Percentiles rank a stretch among this genome's conserved stretches.
These are phyloP conservation scores for Drosophila trapezifrons DNA, from an alignment of 1,140 invertebrate species.

Conservation along the genomic window DNA sequence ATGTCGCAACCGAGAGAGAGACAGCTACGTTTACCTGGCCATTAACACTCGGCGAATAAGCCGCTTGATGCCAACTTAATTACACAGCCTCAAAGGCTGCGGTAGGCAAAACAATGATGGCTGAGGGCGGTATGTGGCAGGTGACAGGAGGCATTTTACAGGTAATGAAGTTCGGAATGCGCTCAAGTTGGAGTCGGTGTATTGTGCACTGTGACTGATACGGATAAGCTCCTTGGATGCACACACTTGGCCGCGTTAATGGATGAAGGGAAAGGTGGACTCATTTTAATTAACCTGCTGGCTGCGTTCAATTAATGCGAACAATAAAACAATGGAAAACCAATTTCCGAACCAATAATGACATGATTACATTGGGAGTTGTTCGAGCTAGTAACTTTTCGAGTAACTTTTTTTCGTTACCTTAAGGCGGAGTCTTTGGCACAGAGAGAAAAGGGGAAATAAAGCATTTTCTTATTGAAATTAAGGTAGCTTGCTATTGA, in stretches of 20 bases:
- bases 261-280: slow-evolving; percentile 3
- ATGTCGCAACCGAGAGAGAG: slow-evolving; percentile 28
- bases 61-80: slow-evolving; percentile 56
- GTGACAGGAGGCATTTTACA: slow-evolving; percentile 11
- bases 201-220: slow-evolving; percentile 41
- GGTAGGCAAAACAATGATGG: slow-evolving; percentile 36
- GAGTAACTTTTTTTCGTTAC: slow-evolving; percentile 5
- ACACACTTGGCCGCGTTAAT: slow-evolving; percentile 52
- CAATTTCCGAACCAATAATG: slow-evolving; percentile 40
- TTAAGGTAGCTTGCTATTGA: no score
- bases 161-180: slow-evolving; percentile 39
- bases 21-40: slow-evolving; percentile 44
- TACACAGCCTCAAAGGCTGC: slow-evolving; percentile 57
- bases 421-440: no score
- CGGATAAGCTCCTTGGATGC: slow-evolving; percentile 38
- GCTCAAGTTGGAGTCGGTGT: slow-evolving; percentile 8
- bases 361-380: slow-evolving; percentile 5
- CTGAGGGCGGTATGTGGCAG: background rate
- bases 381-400: background rate
- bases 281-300: slow-evolving; percentile 37
- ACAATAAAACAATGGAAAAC: slow-evolving; percentile 42
- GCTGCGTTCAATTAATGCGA: slow-evolving; percentile 26
- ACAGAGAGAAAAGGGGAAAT: no score
- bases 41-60: slow-evolving; percentile 53
- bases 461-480: background rate